A percentile compares a stretch with the other conserved stretches of the same genome.
Conservation (phyloP, 2,113 vertebrate genomes). For the Pristiophorus japonicus region DNA sequence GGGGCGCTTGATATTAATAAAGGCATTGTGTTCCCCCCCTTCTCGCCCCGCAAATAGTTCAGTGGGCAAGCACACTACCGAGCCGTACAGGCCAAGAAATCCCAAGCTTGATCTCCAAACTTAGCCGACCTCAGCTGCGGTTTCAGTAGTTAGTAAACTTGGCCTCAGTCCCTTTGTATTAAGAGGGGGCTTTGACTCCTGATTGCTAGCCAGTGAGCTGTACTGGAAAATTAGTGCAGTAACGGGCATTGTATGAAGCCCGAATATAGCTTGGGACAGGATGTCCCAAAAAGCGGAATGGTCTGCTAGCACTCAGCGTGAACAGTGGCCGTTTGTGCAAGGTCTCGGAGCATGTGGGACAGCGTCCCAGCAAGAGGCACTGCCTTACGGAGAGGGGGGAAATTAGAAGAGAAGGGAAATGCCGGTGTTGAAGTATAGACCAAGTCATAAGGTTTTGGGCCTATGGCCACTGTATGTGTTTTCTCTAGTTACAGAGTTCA, state of each 20-base stretch:
- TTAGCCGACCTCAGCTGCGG: not conserved
- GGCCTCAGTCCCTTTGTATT: not conserved
- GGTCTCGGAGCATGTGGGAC: not conserved
- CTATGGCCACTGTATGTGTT: not conserved
- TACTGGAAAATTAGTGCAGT: not conserved
- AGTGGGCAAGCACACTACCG: not conserved
- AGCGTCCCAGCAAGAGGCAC: no score
- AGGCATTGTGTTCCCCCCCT: not conserved
- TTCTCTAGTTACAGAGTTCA: not conserved
- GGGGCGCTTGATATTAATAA: constrained; percentile 3
- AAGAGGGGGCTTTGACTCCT: not conserved
- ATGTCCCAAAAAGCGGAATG: not conserved
- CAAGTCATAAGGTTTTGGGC: not conserved
- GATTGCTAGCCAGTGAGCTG: not conserved
- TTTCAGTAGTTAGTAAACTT: not conserved
- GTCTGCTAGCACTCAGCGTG: not conserved
- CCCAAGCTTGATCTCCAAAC: not conserved
- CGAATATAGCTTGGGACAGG: not conserved
- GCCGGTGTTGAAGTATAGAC: not conserved
- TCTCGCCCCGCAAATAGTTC: not conserved
- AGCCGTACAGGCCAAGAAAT: no score
- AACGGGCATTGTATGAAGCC: no score
- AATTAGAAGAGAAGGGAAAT: not conserved
- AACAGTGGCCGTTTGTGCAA: not conserved
- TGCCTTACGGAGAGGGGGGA: not conserved